Evolutionary conservation across 2,888 invertebrate species (phyloP).

Genomic region (Opisthograptis luteolata): DNA sequence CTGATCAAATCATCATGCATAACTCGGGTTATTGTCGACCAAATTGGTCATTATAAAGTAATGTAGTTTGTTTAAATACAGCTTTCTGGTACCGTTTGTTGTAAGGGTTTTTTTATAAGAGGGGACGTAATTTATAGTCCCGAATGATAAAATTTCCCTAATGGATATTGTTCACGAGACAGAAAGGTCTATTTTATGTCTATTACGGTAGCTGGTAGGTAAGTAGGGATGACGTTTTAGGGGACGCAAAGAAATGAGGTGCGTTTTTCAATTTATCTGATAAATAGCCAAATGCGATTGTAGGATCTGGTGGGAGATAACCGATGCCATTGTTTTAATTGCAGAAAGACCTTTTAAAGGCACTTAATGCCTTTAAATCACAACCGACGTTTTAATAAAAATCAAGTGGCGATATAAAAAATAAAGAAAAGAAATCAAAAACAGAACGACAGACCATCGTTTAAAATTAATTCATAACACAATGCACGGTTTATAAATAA

Average conservation of each 20-base stretch:
- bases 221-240: slow-evolving; percentile 31
- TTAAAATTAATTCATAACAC: no score
- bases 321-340: no score
- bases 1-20: slow-evolving; percentile 74
- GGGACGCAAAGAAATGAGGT: slow-evolving; percentile 32
- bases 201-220: slow-evolving; percentile 43
- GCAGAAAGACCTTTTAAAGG: no score
- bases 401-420: no score
- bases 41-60: slow-evolving; percentile 73
- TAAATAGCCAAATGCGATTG: neutral
- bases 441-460: no score
- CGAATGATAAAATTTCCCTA: slow-evolving; percentile 74
- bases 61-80: slow-evolving; percentile 78
- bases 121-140: slow-evolving; percentile 72
- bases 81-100: slow-evolving; percentile 59
- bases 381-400: no score
- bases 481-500: no score
- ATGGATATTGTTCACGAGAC: slow-evolving; percentile 74
- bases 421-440: no score
- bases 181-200: slow-evolving; percentile 57
- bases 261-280: slow-evolving; percentile 28
- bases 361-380: no score
- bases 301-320: neutral
- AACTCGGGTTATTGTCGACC: slow-evolving; percentile 62
- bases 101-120: slow-evolving; percentile 54